Evolutionary conservation across 2,888 invertebrate species (phyloP), one percentile per base, ranked within the genome.

Genomic region (Imbricaverruca yamaguchii): DNA sequence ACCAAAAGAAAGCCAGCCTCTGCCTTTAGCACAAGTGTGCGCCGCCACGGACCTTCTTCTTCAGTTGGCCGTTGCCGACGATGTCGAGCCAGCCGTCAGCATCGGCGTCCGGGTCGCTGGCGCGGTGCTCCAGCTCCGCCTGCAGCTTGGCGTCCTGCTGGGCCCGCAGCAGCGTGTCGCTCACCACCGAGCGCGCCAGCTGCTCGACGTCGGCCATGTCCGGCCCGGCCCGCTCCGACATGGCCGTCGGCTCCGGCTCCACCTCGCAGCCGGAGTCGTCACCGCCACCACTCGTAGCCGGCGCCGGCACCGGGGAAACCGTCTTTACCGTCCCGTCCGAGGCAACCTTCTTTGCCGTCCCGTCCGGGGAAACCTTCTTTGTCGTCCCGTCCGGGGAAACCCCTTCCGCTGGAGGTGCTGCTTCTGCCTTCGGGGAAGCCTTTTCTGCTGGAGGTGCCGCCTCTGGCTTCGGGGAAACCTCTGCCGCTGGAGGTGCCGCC

Each of bases 41-140:
- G 39, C 39, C 39, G 39, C 39, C 15, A 7, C 74, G 9, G 3
- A 74, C 89, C 87, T 89, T 91, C 84, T 91, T 91, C 84, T 87
- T 88, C 61, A 95, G 87, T 83, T 93, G 91, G 56, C 93, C 93
- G 88, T 92, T 94, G 21, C 94, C 94, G 82, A 95, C 89, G 81
- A 95, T 90, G 87, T 94, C 94, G 84, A 93, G 89, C 90, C 92
- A 92, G 84, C 92, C 92, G 81, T 85, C 85, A 25, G 84, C 81
- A 12, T 84, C 84, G 12, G 81, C 82, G 11, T 83, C 80, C 23
- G 56, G 79, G 23, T 79, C 79, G 23, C 23, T 1, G 4, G 13
- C 18, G 9, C 57, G n/a, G 56, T 13, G 0, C 12, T 79, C 79
- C 79, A 79, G 57, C 23, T 23, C 23, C 15, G 57, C 57, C 79